phyloP scores from a whole-genome alignment of 1,140 invertebrate species.

The Leptopilina clavipes region DNA sequence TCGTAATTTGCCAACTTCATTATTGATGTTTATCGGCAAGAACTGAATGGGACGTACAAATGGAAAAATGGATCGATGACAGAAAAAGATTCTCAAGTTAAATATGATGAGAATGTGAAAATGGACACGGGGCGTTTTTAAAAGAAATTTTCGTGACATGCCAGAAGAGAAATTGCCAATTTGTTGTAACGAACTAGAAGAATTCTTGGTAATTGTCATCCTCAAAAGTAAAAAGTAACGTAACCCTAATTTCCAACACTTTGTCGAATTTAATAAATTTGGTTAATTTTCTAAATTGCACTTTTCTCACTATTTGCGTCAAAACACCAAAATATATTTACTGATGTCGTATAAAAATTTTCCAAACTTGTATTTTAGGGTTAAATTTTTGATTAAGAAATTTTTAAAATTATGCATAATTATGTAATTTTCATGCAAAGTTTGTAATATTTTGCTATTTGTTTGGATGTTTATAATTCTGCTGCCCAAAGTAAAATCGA shows the following conservation, averaged over 20 bases:
- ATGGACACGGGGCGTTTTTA: background rate
- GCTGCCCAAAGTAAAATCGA: no score
- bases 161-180: background rate
- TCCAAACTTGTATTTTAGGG: no score
- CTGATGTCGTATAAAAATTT: no score
- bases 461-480: no score
- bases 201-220: constrained; percentile 21
- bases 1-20: no score
- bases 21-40: background rate
- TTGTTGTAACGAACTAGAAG: constrained; percentile 9
- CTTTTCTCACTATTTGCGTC: no score
- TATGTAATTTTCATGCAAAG: no score
- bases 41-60: background rate
- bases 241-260: constrained; percentile 17
- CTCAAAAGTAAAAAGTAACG: constrained; percentile 16
- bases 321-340: no score
- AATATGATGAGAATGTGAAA: background rate
- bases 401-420: no score
- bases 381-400: no score
- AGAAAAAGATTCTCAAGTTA: background rate
- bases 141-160: constrained; percentile 16
- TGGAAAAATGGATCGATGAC: background rate
- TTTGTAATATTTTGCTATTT: no score
- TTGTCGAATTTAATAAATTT: constrained; percentile 20
- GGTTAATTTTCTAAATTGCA: background rate